phyloP scores from a whole-genome alignment of 2,888 invertebrate genomes.

The Tachystola acroxantha region DNA sequence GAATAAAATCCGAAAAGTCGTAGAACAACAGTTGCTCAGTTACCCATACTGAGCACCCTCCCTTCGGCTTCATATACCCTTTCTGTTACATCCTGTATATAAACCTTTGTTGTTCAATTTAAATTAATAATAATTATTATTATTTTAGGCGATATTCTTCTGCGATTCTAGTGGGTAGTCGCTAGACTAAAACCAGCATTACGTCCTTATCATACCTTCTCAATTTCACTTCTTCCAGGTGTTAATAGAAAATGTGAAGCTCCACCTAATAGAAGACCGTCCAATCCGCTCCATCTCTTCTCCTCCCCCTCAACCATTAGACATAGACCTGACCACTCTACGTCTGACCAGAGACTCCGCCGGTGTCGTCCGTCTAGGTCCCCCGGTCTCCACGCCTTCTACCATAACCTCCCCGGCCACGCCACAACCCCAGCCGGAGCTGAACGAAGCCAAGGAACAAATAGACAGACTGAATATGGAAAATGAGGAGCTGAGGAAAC shows the following conservation, averaged over 20 bases:
- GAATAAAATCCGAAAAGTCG: too few relatives aligned
- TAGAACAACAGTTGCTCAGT: too few relatives aligned
- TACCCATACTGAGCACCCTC: too few relatives aligned
- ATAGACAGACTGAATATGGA: constrained; percentile 51
- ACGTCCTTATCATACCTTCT: too few relatives aligned
- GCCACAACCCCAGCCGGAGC: constrained; percentile 54
- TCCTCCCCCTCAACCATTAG: constrained; percentile 88
- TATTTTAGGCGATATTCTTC: too few relatives aligned
- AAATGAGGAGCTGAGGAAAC: constrained; percentile 70
- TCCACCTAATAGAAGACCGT: constrained; percentile 90
- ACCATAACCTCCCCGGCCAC: constrained; percentile 43
- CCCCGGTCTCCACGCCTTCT: constrained; percentile 53
- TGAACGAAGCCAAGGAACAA: constrained; percentile 59
- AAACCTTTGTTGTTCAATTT: too few relatives aligned
- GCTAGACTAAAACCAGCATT: too few relatives aligned
- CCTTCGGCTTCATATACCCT: too few relatives aligned
- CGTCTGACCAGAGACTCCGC: constrained; percentile 83
- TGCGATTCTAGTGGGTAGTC: too few relatives aligned
- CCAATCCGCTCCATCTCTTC: constrained; percentile 87
- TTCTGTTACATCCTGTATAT: too few relatives aligned
- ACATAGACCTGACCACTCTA: constrained; percentile 84
- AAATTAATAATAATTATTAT: too few relatives aligned
- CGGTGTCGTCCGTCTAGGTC: constrained; percentile 86
- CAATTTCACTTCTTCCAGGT: too few relatives aligned
- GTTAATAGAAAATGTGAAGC: constrained; percentile 84